Conservation (phyloP, 2,888 invertebrate species). For the Ashinkailepas kermadecensis region DNA sequence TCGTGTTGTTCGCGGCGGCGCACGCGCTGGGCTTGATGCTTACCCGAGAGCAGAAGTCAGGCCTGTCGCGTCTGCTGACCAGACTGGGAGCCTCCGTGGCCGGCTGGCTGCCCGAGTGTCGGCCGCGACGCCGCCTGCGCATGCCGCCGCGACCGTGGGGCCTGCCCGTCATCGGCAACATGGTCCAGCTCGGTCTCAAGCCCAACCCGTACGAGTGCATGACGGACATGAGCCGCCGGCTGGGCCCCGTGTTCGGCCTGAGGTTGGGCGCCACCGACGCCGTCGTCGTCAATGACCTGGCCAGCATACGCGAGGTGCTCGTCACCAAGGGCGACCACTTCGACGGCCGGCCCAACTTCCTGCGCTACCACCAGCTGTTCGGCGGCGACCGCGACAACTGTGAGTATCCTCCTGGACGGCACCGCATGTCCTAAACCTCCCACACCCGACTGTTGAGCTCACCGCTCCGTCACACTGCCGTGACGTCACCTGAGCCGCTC, state of each 20-base stretch:
- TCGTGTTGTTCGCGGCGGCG: neutral
- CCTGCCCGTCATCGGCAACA: constrained; percentile 33
- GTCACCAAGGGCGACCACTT: constrained; percentile 60
- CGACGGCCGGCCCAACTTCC: constrained; percentile 72
- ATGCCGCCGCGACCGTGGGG: constrained; percentile 32
- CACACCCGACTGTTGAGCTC: too few relatives aligned
- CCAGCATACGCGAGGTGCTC: constrained; percentile 34
- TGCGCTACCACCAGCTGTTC: constrained; percentile 70
- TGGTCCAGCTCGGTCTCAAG: constrained; percentile 31
- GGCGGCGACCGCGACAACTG: constrained; percentile 49
- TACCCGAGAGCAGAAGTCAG: neutral
- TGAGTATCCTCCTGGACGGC: constrained; percentile 27
- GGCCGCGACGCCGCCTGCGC: neutral
- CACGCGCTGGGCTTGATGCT: neutral
- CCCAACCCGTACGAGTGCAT: constrained; percentile 34
- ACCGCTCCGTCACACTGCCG: too few relatives aligned
- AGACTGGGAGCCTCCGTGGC: neutral
- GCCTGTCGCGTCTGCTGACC: neutral
- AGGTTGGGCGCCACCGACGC: constrained; percentile 31
- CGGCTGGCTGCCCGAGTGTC: neutral
- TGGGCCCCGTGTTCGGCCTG: constrained; percentile 33
- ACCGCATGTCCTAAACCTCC: neutral
- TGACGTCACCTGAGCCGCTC: too few relatives aligned
- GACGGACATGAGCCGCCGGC: constrained; percentile 30
- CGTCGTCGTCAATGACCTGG: constrained; percentile 31